A percentile compares a stretch with the other conserved stretches of the same genome.
phyloP scores from a whole-genome alignment of 1,140 invertebrate genomes.

The Goniozus legneri region DNA sequence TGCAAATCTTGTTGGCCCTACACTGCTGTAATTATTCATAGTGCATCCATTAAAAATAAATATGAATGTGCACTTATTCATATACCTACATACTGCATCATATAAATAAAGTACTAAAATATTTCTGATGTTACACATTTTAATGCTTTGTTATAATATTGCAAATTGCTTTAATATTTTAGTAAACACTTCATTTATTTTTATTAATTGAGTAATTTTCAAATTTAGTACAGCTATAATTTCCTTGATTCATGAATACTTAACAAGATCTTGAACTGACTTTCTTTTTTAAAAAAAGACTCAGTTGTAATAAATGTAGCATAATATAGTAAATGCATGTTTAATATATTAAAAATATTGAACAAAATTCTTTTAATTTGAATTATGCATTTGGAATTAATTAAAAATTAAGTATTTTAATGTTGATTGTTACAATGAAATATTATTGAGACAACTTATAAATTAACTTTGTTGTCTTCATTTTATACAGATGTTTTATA shows the following conservation, averaged over 20 bases:
- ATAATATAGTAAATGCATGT: neutral
- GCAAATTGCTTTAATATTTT: neutral
- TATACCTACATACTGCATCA: constrained; percentile 1
- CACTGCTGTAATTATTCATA: constrained; percentile 3
- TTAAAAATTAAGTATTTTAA: neutral
- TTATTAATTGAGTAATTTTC: neutral
- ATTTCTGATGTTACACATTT: neutral
- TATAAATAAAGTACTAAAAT: neutral
- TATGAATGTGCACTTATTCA: neutral
- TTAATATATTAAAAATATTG: neutral
- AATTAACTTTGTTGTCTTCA: neutral
- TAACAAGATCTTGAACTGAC: no score
- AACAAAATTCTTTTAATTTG: neutral
- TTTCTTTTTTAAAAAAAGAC: no score
- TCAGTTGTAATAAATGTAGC: neutral
- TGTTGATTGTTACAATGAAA: neutral
- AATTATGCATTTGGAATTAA: neutral
- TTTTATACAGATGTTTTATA: neutral
- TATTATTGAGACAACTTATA: neutral
- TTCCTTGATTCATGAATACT: neutral
- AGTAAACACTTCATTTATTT: neutral
- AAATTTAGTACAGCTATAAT: neutral
- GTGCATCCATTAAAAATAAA: neutral
- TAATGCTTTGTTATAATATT: no score
- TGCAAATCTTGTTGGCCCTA: constrained; percentile 1